phyloP scores from a whole-genome alignment of 2,888 invertebrate genomes.

The Pheosia gnoma region DNA sequence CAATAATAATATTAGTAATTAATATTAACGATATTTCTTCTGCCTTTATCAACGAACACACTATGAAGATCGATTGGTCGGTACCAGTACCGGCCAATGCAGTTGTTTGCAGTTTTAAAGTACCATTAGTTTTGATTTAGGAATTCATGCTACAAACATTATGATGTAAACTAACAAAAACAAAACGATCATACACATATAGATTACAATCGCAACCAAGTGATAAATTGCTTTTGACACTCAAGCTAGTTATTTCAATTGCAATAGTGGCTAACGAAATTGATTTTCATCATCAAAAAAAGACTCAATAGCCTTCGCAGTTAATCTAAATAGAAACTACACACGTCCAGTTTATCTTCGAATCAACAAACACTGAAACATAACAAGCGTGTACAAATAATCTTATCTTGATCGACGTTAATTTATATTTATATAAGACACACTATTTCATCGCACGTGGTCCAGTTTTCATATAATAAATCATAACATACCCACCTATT shows the following conservation, averaged over 20 bases:
- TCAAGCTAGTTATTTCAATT: slow-evolving; percentile 25
- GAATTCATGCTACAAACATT: no score
- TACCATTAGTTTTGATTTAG: no score
- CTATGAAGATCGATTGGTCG: no score
- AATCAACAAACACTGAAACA: slow-evolving; percentile 35
- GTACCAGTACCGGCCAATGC: no score
- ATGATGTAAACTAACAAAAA: slow-evolving; percentile 27
- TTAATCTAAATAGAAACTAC: slow-evolving; percentile 16
- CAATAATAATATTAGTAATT: no score
- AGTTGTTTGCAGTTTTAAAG: no score
- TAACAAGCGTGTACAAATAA: slow-evolving; percentile 30
- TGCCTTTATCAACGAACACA: no score
- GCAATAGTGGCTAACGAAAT: slow-evolving; percentile 31
- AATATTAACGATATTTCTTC: no score
- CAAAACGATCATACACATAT: slow-evolving; percentile 29
- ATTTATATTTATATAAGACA: slow-evolving; percentile 24
- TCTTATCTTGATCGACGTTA: slow-evolving; percentile 36
- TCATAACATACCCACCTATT: slow-evolving; percentile 45
- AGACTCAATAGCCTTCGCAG: slow-evolving; percentile 16
- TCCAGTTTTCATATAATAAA: slow-evolving; percentile 40
- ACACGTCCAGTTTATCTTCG: slow-evolving; percentile 30
- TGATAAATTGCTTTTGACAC: slow-evolving; percentile 41
- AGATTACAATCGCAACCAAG: slow-evolving; percentile 35
- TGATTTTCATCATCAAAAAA: slow-evolving; percentile 21
- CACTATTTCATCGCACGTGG: slow-evolving; percentile 25